Evolutionary conservation across 92 coral and sea anemone genomes (phyloP).

Genomic region (Metridium senile): DNA sequence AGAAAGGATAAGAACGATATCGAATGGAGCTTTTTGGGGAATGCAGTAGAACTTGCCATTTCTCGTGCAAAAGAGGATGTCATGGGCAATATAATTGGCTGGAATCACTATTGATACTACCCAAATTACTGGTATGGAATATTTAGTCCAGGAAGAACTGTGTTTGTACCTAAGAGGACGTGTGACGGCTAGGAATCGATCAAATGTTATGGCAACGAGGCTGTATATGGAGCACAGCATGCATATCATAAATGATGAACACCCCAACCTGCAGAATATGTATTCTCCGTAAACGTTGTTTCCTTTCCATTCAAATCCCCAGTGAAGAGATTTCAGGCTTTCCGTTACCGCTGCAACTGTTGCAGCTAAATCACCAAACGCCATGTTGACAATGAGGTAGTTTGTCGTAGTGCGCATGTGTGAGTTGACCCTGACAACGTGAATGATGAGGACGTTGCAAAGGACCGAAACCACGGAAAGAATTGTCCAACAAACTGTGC

Average conservation of each 20-base stretch:
- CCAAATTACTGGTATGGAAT: constrained; percentile 35
- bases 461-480: not conserved
- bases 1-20: not conserved
- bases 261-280: not conserved
- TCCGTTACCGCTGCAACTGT: not conserved
- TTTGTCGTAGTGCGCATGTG: constrained; percentile 42
- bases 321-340: not conserved
- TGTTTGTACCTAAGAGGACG: constrained; percentile 38
- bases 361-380: constrained; percentile 25
- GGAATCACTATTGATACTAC: constrained; percentile 18
- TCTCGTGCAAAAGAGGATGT: not conserved
- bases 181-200: constrained; percentile 45
- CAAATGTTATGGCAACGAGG: constrained; percentile 37
- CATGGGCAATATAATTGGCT: not conserved
- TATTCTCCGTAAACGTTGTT: not conserved
- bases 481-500: not conserved
- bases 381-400: constrained; percentile 51
- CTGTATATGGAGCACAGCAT: constrained; percentile 33
- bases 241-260: not conserved
- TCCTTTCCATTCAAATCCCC: constrained; percentile 1
- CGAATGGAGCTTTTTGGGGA: not conserved
- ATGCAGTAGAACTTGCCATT: constrained; percentile 6
- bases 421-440: constrained; percentile 39
- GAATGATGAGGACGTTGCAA: constrained; percentile 44
- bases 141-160: constrained; percentile 29